Conservation (phyloP, 2,888 invertebrate species). For the Cephus pygmeus region DNA sequence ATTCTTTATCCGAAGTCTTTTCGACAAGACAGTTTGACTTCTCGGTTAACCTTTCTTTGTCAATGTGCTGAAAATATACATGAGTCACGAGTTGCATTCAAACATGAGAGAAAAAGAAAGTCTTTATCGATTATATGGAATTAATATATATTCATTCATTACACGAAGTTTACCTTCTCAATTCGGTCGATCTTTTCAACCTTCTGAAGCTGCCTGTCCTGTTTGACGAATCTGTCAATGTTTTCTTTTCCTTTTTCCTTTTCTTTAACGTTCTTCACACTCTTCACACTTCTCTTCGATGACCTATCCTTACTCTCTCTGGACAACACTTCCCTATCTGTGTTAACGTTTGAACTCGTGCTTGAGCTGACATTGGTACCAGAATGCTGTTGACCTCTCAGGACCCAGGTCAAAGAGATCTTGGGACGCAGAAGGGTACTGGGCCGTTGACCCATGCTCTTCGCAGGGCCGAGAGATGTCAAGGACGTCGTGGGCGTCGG, state of each 20-base stretch:
- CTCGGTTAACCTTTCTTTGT: conserved; percentile 29
- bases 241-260: conserved; percentile 44
- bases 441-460: conserved; percentile 59
- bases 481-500: conserved; percentile 31
- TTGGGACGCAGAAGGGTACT: conserved; percentile 68
- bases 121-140: too few species aligned
- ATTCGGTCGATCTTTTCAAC: conserved; percentile 38
- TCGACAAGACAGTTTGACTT: conserved; percentile 17
- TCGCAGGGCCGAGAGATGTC: conserved; percentile 22
- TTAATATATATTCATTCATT: background rate
- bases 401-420: conserved; percentile 81
- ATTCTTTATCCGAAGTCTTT: conserved; percentile 33
- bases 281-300: conserved; percentile 46
- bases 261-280: conserved; percentile 38
- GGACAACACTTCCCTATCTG: conserved; percentile 3
- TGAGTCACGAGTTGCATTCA: background rate
- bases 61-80: conserved; percentile 27
- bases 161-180: conserved; percentile 29
- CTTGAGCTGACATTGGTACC: conserved; percentile 37
- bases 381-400: conserved; percentile 71
- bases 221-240: conserved; percentile 37
- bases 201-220: conserved; percentile 41
- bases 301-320: conserved; percentile 40
- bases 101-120: background rate
- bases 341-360: conserved; percentile 50